A percentile compares a stretch with the other conserved stretches of the same genome.
Evolutionary conservation across 35 echinoderm and acorn worm genomes (phyloP).

Genomic region (Acanthaster planci): DNA sequence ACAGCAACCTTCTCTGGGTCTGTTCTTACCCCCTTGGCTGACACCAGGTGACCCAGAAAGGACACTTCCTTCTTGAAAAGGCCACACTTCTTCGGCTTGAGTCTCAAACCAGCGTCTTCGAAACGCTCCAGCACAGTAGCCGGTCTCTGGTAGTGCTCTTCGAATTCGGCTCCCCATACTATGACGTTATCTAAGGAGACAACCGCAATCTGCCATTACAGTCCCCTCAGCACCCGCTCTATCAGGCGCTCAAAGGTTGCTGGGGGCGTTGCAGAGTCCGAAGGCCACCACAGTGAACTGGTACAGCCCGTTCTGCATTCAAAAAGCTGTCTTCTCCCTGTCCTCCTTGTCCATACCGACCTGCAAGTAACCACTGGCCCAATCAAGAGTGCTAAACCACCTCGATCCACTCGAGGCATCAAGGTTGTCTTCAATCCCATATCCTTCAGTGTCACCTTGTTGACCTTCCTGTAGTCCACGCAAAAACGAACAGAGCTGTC

Average conservation of each 20-base stretch:
- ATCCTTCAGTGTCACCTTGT: conserved; percentile 53
- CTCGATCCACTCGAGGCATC: conserved; percentile 56
- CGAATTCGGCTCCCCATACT: conserved; percentile 21
- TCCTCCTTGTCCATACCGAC: conserved; percentile 56
- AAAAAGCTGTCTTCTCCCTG: conserved; percentile 64
- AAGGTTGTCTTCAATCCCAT: no score
- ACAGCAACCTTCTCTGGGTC: no score
- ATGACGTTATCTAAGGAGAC: conserved; percentile 74
- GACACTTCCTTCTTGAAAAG: no score
- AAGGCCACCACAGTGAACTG: conserved; percentile 66
- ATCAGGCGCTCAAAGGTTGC: conserved; percentile 68
- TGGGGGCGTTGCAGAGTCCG: conserved; percentile 57
- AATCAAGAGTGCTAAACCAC: conserved; percentile 72
- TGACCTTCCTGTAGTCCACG: conserved; percentile 76
- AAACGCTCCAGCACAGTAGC: no score
- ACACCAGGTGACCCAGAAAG: no score
- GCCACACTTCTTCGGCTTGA: no score
- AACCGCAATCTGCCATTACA: conserved; percentile 72
- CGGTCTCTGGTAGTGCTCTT: conserved; percentile 34
- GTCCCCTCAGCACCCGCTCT: conserved; percentile 39
- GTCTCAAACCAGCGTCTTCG: no score
- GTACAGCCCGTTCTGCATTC: conserved; percentile 52
- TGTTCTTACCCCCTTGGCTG: no score
- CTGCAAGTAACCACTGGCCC: conserved; percentile 79
- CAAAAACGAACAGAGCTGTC: no score